Evolutionary conservation across 2,888 invertebrate species (phyloP).

Genomic region (Helicoverpa assulta): DNA sequence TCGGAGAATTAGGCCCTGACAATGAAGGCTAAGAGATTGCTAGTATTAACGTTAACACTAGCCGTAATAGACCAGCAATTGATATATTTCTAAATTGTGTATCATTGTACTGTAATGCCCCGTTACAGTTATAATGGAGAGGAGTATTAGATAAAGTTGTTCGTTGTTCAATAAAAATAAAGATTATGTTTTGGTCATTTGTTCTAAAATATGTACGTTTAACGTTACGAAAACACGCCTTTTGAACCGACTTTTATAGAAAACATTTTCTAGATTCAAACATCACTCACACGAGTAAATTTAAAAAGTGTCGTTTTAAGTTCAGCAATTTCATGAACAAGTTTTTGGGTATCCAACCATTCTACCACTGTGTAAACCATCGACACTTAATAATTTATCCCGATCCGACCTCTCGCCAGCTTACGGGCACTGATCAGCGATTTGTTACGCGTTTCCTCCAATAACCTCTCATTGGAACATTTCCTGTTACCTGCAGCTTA

Average conservation of each 20-base stretch:
- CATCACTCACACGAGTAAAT: no score
- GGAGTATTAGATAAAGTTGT: constrained; percentile 11
- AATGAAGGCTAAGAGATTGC: constrained; percentile 45
- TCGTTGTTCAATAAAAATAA: background rate
- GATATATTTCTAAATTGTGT: constrained; percentile 48
- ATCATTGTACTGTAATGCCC: constrained; percentile 41
- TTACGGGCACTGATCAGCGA: constrained; percentile 64
- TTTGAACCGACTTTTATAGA: no score
- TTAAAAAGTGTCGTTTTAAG: no score
- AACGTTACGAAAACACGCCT: background rate
- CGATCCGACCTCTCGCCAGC: constrained; percentile 49
- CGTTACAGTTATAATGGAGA: constrained; percentile 21
- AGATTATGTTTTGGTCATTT: background rate
- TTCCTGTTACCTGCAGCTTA: constrained; percentile 57
- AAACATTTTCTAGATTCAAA: no score
- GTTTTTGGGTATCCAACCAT: no score
- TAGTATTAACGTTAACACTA: constrained; percentile 45
- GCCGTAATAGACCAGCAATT: constrained; percentile 46
- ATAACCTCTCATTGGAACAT: constrained; percentile 58
- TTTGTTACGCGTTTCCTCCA: constrained; percentile 68
- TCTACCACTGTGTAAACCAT: constrained; percentile 44
- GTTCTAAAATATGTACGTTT: background rate
- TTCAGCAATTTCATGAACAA: background rate
- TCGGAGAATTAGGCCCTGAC: constrained; percentile 42
- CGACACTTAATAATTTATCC: constrained; percentile 56